Percentiles rank a stretch among this genome's conserved stretches.
Conservation (phyloP, 2,888 invertebrate genomes). For the Rhagium mordax region DNA sequence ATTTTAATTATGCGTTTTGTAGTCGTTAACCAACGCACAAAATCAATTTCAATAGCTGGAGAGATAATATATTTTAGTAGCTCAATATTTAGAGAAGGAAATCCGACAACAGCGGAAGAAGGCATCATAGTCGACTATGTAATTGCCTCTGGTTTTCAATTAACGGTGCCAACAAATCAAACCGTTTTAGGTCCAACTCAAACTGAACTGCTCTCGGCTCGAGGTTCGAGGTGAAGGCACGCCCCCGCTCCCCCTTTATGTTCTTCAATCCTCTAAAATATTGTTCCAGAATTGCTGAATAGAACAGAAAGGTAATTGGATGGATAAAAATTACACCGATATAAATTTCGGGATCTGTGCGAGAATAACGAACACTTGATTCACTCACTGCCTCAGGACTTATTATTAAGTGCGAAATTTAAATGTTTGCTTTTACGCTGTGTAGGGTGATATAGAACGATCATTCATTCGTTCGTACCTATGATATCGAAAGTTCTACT, state of each 20-base stretch:
- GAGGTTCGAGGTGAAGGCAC: slow-evolving; percentile 56
- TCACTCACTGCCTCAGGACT: slow-evolving; percentile 31
- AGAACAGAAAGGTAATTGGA: slow-evolving; percentile 69
- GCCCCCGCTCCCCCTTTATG: slow-evolving; percentile 63
- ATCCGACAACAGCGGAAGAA: slow-evolving; percentile 48
- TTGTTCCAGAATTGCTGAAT: slow-evolving; percentile 69
- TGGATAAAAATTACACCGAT: slow-evolving; percentile 66
- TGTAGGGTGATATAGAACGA: neutral
- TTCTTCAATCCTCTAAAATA: slow-evolving; percentile 70
- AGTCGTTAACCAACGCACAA: no score
- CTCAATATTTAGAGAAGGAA: neutral
- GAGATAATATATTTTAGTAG: no score
- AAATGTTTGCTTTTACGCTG: slow-evolving; percentile 5
- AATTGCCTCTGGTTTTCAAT: slow-evolving; percentile 73
- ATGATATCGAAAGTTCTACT: neutral
- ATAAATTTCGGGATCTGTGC: slow-evolving; percentile 48
- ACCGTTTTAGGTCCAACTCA: slow-evolving; percentile 68
- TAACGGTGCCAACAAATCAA: slow-evolving; percentile 73
- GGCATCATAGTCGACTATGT: slow-evolving; percentile 63
- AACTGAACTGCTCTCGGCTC: slow-evolving; percentile 48
- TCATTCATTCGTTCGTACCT: neutral
- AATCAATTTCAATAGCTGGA: no score
- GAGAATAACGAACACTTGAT: slow-evolving; percentile 44
- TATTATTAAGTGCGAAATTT: slow-evolving; percentile 30
- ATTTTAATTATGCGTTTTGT: no score